These are phyloP conservation scores for Cantharis flavilabris DNA, from an alignment of 2,888 invertebrate genomes.

Conservation along the genomic window DNA sequence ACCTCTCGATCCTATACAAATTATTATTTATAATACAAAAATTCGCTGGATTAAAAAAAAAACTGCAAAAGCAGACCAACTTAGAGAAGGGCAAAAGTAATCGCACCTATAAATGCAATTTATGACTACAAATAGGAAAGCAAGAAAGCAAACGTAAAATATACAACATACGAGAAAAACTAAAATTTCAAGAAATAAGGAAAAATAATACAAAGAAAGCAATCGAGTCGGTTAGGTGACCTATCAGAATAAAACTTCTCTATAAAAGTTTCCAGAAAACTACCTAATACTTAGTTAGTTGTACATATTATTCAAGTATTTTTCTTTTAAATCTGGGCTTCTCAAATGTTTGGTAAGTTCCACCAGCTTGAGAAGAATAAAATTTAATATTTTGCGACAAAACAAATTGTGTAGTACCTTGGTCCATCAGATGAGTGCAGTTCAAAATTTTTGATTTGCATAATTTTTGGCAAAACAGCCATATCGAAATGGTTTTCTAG, in stretches of 20 bases:
- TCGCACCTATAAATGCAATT: not conserved
- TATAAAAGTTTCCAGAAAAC: not conserved
- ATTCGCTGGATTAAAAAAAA: not conserved
- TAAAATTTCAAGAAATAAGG: not conserved
- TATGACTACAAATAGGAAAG: not conserved
- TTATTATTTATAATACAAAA: not conserved
- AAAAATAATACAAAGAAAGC: not conserved
- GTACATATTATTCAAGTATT: conserved; percentile 42
- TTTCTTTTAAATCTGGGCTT: conserved; percentile 74
- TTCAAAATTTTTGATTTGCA: no score
- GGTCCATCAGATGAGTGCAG: no score
- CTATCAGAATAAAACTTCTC: not conserved
- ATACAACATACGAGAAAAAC: not conserved
- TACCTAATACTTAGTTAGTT: not conserved
- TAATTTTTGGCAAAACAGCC: no score
- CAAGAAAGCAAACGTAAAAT: not conserved
- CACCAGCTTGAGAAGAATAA: conserved; percentile 87
- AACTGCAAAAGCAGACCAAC: not conserved
- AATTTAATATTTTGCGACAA: conserved; percentile 90
- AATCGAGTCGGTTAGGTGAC: not conserved
- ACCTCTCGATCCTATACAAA: not conserved
- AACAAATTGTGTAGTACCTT: conserved; percentile 89
- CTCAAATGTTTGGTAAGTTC: conserved; percentile 91
- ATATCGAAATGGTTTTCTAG: no score
- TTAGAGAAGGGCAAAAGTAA: not conserved